phyloP scores from a whole-genome alignment of 2,113 vertebrate species.

The Erythrocercus mccallii region DNA sequence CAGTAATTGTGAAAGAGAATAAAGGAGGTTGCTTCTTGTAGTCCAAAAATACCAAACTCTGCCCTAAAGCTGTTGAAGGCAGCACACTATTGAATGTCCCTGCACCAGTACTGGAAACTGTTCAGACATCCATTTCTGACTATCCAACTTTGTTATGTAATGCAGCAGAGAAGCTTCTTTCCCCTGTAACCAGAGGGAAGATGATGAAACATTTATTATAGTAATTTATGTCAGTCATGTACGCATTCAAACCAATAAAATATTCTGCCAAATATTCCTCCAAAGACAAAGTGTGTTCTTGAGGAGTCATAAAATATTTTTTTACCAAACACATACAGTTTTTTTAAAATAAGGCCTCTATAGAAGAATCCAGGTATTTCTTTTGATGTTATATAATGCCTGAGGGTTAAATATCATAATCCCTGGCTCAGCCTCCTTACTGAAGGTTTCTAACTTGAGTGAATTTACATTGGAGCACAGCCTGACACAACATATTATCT shows the following conservation, averaged over 20 bases:
- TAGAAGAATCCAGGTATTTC: background rate
- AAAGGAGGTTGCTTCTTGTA: background rate
- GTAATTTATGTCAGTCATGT: background rate
- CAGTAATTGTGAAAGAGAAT: background rate
- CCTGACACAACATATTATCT: background rate
- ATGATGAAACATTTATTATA: background rate
- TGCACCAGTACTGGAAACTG: background rate
- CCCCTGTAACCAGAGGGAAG: background rate
- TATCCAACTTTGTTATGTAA: background rate
- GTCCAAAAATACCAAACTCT: background rate
- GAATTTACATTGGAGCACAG: background rate
- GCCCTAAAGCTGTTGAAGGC: background rate
- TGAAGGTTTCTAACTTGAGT: background rate
- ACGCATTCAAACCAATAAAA: conserved; percentile 16
- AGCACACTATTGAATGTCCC: background rate
- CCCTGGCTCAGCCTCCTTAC: background rate
- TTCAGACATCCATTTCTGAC: background rate
- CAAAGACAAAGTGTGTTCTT: background rate
- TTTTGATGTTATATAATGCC: conserved; percentile 15
- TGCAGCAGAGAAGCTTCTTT: background rate
- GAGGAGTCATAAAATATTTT: background rate
- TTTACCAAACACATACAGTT: background rate
- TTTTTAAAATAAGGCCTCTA: background rate
- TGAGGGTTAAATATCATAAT: background rate
- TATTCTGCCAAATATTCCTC: background rate